phyloP scores from a whole-genome alignment of 2,113 vertebrate species.

The Hydrochoerus hydrochaeris region DNA sequence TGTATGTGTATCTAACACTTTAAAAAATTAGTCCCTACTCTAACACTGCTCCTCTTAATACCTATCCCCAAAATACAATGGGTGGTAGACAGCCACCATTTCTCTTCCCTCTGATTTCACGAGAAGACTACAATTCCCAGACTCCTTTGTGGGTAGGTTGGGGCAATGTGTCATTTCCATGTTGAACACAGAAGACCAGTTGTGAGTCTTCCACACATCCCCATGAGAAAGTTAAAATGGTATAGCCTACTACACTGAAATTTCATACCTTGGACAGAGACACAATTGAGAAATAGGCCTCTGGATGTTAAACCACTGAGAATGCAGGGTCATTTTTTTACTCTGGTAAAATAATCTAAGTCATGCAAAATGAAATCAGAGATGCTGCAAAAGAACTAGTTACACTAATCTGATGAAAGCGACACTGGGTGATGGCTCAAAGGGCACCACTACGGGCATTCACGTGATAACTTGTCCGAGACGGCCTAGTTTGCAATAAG shows the following conservation, averaged over 20 bases:
- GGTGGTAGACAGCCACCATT: background rate
- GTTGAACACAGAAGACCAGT: background rate
- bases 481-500: background rate
- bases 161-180: accelerated
- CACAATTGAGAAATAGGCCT: background rate
- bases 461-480: background rate
- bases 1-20: background rate
- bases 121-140: slow-evolving; percentile 37
- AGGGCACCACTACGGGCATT: background rate
- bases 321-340: background rate
- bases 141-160: background rate
- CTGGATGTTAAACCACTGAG: background rate
- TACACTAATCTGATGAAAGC: background rate
- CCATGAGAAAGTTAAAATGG: background rate
- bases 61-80: background rate
- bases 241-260: background rate
- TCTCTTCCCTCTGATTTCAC: background rate
- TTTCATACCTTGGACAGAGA: background rate
- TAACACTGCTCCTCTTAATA: background rate
- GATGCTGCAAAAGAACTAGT: background rate
- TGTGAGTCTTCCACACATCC: background rate
- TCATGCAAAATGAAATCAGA: background rate
- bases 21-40: background rate
- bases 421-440: background rate
- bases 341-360: background rate